Conservation (phyloP, 2,797 vertebrate genomes). For the Mus minutoides region DNA sequence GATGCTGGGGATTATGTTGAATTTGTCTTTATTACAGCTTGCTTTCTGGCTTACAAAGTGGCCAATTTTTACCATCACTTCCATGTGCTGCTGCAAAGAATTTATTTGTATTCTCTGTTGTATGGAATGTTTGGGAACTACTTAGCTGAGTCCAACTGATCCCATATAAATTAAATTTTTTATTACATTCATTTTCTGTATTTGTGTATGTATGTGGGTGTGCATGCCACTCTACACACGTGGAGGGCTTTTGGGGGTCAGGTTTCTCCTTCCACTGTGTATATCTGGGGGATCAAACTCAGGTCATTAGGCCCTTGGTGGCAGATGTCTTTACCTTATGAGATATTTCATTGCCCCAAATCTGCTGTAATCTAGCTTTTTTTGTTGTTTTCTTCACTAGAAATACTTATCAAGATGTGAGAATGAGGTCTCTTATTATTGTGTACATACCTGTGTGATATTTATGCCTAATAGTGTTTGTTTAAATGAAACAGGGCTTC, state of each 20-base stretch:
- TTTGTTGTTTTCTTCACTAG: not conserved
- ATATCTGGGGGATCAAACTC: not conserved
- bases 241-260: not conserved
- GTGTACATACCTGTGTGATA: not conserved
- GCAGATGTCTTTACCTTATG: not conserved
- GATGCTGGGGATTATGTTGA: not conserved
- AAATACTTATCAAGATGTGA: not conserved
- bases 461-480: not conserved
- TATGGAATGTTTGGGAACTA: not conserved
- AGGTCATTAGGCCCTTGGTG: not conserved
- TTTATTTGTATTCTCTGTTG: not conserved
- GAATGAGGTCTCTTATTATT: not conserved
- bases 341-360: not conserved
- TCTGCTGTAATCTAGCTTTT: not conserved
- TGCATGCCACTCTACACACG: not conserved
- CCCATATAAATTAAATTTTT: not conserved
- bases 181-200: not conserved
- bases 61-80: not conserved
- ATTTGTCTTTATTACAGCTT: not conserved
- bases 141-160: not conserved
- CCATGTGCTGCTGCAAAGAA: not conserved
- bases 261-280: not conserved
- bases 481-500: not conserved
- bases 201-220: not conserved
- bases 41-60: not conserved